phyloP scores from a whole-genome alignment of 2,113 vertebrate species.

The Cebidichthys violaceus region DNA sequence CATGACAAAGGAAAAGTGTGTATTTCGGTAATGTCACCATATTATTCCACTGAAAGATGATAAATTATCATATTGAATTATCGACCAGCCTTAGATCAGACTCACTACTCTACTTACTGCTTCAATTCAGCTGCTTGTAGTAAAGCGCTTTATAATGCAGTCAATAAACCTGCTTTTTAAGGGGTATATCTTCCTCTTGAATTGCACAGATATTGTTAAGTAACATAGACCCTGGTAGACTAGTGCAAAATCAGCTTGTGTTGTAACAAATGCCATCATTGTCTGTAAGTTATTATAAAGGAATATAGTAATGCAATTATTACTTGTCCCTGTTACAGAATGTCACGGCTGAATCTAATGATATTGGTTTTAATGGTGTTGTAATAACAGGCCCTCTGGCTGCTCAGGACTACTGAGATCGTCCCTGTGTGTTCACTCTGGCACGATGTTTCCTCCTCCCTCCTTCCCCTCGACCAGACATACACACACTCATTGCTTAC shows the following conservation, averaged over 20 bases:
- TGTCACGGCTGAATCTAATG: background rate
- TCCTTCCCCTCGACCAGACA: conserved; percentile 7
- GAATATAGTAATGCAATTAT: background rate
- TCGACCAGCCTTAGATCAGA: too few relatives aligned
- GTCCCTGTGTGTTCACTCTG: conserved; percentile 45
- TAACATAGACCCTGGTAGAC: background rate
- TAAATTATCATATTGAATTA: too few relatives aligned
- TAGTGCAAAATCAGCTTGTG: background rate
- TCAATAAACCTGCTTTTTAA: background rate
- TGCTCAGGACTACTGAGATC: conserved; percentile 24
- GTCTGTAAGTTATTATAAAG: background rate
- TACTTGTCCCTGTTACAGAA: background rate
- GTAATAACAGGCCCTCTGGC: background rate
- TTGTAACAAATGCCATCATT: background rate
- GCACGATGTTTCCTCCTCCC: conserved; percentile 37
- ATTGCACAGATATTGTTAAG: background rate
- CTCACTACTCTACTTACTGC: background rate
- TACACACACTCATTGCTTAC: conserved; percentile 52
- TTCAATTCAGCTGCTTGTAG: background rate
- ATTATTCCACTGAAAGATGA: too few relatives aligned
- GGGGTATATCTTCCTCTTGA: background rate
- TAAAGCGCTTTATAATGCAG: background rate
- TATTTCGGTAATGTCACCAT: background rate
- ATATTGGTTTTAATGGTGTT: background rate
- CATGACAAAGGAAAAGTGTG: background rate